Base-by-base conservation (phyloP, 1,140 invertebrate genomes). In the Coelopa frigida region DNA sequence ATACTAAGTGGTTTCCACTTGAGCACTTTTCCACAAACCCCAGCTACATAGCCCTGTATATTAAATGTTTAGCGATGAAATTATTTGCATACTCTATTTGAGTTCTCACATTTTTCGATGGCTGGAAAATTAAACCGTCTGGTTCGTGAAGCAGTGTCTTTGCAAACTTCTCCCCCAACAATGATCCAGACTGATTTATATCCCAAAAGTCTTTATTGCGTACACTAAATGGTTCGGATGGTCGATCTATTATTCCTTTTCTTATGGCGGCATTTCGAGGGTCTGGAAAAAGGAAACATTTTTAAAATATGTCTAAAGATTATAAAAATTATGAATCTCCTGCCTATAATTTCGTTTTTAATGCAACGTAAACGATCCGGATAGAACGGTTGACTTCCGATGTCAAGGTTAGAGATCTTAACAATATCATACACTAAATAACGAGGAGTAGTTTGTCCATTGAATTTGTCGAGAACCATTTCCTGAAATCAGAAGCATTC, bases 51-150 rank as follows among this genome's bases (percentile, higher is more conserved):
- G 0, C 83, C 80, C 80, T 93, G 70, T 15, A 78, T 78, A 53
- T 48, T 43, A 56, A 58, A 54, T 55, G n/a, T 36, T 45, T 29
- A 11, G 23, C 39, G 22, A 44, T 50, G 26, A 17, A 43, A 38
- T 20, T 46, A 24, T 39, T 11, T 21, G 40, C 4, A 18, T n/a
- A 44, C 20, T 31, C 4, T 46, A 10, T 37, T 26, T 14, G 15
- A 35, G 6, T 40, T 59, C 40, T 62, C 63, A 84, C 82, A 56
- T 90, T 84, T 51, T 80, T 77, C 0, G 84, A 78, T 1, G 97
- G 97, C 68, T 99, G 96, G 68, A 98, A 99, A 57, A 99, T 94
- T 1, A 99, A 74, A 35, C 97, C 97, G 70, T 99, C 97, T 0
- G 95, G 93, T 71, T 98, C 93, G 63, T 99, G 97, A 17, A 79